Evolutionary conservation across 2,797 vertebrate genomes (phyloP).

Genomic region (Melanotaenia nigrans): DNA sequence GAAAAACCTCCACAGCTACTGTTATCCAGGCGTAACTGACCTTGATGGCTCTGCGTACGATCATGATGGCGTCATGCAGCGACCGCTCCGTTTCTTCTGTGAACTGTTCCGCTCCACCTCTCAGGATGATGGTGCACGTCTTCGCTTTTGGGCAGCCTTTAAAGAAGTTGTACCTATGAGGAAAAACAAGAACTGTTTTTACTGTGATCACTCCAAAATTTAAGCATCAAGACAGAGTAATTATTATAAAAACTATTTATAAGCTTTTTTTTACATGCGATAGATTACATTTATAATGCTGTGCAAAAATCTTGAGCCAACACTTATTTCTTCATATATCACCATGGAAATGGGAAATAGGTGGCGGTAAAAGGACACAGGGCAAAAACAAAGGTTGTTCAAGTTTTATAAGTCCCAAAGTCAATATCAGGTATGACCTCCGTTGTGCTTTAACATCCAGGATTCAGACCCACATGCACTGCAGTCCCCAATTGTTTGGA

Average conservation of each 20-base stretch:
- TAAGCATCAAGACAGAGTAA: not conserved
- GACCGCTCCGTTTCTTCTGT: conserved; percentile 98
- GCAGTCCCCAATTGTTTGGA: not conserved
- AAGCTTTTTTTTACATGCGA: not conserved
- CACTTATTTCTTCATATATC: not conserved
- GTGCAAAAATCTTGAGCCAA: not conserved
- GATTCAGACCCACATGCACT: not conserved
- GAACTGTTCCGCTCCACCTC: conserved; percentile 96
- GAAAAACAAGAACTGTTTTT: not conserved
- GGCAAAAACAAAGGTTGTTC: not conserved
- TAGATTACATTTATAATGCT: not conserved
- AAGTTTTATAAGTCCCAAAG: no score
- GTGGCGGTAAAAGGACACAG: not conserved
- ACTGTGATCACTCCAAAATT: not conserved
- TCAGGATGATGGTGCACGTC: conserved; percentile 96
- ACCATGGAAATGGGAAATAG: not conserved
- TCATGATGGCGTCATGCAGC: conserved; percentile 99
- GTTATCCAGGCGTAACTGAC: conserved; percentile 62
- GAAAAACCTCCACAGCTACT: not conserved
- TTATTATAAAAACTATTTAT: not conserved
- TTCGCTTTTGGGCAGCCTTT: conserved; percentile 94
- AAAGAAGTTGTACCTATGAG: conserved; percentile 93
- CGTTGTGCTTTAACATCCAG: not conserved
- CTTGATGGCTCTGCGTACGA: conserved; percentile 97
- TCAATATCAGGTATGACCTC: no score